phyloP scores from a whole-genome alignment of 1,140 invertebrate genomes.

The Formica exsecta region DNA sequence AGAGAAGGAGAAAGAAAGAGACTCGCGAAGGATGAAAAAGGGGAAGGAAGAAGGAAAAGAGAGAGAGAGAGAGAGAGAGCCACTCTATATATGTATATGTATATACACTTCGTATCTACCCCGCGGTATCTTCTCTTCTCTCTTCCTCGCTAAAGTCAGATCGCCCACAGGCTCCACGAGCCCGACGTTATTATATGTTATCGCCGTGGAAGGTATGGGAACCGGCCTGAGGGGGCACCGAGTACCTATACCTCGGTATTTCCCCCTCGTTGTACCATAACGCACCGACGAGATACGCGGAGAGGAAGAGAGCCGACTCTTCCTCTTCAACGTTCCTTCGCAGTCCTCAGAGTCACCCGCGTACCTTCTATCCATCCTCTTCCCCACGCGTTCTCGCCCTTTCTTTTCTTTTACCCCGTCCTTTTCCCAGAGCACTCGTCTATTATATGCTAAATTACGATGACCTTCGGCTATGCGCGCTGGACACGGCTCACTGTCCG shows the following conservation, averaged over 20 bases:
- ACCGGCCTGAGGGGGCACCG: constrained; percentile 81
- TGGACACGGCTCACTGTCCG: constrained; percentile 31
- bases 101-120: constrained; percentile 69
- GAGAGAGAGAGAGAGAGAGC: constrained; percentile 3
- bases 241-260: constrained; percentile 75
- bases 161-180: constrained; percentile 77
- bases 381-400: constrained; percentile 9
- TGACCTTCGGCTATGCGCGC: constrained; percentile 72
- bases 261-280: constrained; percentile 80
- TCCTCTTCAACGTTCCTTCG: constrained; percentile 48
- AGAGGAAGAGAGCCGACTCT: constrained; percentile 68
- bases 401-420: constrained; percentile 22
- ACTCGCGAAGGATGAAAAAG: neutral
- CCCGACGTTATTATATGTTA: constrained; percentile 83
- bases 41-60: neutral
- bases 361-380: constrained; percentile 16
- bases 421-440: constrained; percentile 71
- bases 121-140: constrained; percentile 73
- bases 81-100: constrained; percentile 49
- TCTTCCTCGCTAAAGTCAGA: constrained; percentile 77
- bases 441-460: constrained; percentile 79
- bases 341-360: constrained; percentile 52
- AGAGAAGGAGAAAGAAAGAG: neutral
- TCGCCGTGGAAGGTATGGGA: constrained; percentile 84
- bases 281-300: constrained; percentile 78